A percentile compares a stretch with the other conserved stretches of the same genome.
These are phyloP conservation scores for Ciconia maguari DNA, from an alignment of 2,113 vertebrate genomes.

Conservation along the genomic window DNA sequence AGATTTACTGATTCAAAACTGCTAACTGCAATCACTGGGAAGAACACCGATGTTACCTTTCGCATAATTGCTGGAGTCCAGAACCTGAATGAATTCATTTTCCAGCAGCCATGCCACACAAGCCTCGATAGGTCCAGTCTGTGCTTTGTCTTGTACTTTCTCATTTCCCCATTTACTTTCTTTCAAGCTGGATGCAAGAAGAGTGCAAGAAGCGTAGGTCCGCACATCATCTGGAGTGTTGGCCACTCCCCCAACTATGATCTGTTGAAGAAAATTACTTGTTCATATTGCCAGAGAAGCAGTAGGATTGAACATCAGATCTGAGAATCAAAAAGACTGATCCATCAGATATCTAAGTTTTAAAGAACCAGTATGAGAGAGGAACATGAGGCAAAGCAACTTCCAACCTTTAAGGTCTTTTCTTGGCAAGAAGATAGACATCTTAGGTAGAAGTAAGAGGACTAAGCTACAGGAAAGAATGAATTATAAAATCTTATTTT, in stretches of 20 bases:
- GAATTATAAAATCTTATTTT: not conserved
- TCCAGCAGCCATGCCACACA: conserved; percentile 91
- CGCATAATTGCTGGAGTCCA: conserved; percentile 65
- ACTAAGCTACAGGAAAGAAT: not conserved
- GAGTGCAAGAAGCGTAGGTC: conserved; percentile 88
- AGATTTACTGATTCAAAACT: not conserved
- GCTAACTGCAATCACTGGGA: not conserved
- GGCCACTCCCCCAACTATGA: conserved; percentile 91
- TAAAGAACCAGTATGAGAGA: not conserved
- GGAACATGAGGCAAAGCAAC: not conserved
- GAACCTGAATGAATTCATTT: conserved; percentile 91
- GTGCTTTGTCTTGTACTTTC: conserved; percentile 47
- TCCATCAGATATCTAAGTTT: not conserved
- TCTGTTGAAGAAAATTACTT: conserved; percentile 73
- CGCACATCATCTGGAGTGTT: conserved; percentile 86
- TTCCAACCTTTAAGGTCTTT: not conserved
- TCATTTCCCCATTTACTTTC: conserved; percentile 29
- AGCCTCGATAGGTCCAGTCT: conserved; percentile 81
- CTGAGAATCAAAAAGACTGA: not conserved
- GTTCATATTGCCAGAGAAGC: not conserved
- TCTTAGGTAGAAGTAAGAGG: not conserved
- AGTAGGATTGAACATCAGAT: not conserved
- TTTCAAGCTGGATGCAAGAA: conserved; percentile 83
- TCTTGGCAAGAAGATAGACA: not conserved
- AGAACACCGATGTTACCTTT: conserved; percentile 69